Percentiles rank a stretch among this genome's conserved stretches.
Conservation (phyloP, 2,888 invertebrate genomes). For the Saturnia pavonia region DNA sequence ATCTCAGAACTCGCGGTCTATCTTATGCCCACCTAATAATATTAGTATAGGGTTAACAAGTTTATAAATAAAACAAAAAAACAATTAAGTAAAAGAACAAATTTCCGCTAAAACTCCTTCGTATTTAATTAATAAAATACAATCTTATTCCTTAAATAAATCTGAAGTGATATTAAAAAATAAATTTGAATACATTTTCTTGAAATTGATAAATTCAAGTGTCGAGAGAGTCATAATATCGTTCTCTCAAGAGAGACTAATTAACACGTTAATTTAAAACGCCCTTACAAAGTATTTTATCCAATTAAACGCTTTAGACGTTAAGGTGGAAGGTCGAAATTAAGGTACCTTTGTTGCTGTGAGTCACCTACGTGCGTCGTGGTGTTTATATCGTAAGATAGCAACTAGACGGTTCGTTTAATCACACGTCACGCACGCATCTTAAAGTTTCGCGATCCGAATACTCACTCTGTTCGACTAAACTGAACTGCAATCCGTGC, state of each 20-base stretch:
- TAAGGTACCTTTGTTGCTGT: conserved; percentile 5
- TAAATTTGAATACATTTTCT: not conserved
- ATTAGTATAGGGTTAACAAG: too few relatives aligned
- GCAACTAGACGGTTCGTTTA: not conserved
- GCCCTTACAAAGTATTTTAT: not conserved
- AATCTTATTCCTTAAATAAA: not conserved
- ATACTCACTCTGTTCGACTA: too few relatives aligned
- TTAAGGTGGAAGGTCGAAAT: not conserved
- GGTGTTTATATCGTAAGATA: not conserved
- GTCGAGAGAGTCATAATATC: not conserved
- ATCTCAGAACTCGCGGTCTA: too few relatives aligned
- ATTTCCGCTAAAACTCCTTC: too few relatives aligned
- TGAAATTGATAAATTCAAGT: not conserved
- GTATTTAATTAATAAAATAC: not conserved
- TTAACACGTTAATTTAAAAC: not conserved
- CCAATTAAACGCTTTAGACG: not conserved
- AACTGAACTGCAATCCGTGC: too few relatives aligned
- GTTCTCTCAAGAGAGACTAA: not conserved
- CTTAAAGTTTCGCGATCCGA: too few relatives aligned
- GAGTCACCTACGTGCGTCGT: not conserved
- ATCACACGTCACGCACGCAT: too few relatives aligned
- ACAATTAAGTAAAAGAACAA: too few relatives aligned
- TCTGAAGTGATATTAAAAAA: not conserved
- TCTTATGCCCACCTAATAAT: too few relatives aligned
- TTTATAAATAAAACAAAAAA: too few relatives aligned